Percentiles rank a stretch among this genome's conserved stretches.
phyloP scores from a whole-genome alignment of 2,797 vertebrate species.

The Orientallactaga sibirica region DNA sequence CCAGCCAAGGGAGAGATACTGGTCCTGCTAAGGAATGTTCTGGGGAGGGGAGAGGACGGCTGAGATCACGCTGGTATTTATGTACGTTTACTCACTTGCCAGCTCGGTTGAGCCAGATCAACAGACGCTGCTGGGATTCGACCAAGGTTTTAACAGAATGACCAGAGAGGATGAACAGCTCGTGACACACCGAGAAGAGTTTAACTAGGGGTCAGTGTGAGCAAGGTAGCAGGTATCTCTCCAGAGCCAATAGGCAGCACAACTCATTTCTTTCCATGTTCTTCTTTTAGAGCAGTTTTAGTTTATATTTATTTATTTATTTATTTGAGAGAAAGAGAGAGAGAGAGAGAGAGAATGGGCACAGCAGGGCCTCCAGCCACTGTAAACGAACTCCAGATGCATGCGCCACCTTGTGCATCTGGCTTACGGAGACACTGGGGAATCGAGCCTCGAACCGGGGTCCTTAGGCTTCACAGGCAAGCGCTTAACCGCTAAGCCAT shows the following conservation, averaged over 20 bases:
- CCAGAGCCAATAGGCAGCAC: background rate
- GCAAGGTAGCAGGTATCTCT: background rate
- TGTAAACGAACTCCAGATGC: no score
- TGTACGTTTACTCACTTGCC: constrained; percentile 56
- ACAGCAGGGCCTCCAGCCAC: no score
- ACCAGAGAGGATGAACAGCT: constrained; percentile 39
- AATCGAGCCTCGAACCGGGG: no score
- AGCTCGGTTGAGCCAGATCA: background rate
- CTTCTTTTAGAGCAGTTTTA: background rate
- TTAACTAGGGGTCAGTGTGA: background rate
- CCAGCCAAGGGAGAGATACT: constrained; percentile 63
- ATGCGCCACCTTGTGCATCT: no score
- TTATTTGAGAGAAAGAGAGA: no score
- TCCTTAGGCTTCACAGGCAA: no score
- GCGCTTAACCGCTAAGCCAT: no score
- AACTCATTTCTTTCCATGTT: background rate
- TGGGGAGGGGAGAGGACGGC: constrained; percentile 34
- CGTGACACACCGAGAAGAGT: constrained; percentile 8
- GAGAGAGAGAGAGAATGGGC: no score
- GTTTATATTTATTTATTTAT: no score
- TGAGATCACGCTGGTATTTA: constrained; percentile 80
- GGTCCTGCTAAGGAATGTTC: constrained; percentile 66
- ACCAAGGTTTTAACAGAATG: constrained; percentile 43
- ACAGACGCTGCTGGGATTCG: constrained; percentile 56
- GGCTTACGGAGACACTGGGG: no score